These are phyloP conservation scores for Bombus haemorrhoidalis DNA, from an alignment of 1,140 invertebrate species.

Conservation along the genomic window DNA sequence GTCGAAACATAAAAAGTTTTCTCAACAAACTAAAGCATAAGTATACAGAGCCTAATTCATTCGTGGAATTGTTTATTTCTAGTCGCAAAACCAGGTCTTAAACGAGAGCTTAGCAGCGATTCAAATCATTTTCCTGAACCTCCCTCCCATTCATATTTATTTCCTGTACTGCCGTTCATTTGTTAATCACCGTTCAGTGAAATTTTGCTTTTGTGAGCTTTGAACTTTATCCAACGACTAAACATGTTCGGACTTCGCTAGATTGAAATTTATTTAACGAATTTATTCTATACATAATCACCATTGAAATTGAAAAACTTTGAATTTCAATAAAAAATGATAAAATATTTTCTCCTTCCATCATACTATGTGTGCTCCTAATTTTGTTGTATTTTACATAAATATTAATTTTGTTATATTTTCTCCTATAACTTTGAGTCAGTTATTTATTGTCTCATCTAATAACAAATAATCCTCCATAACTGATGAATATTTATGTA, in stretches of 20 bases:
- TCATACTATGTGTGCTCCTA: not conserved
- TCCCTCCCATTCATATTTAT: not conserved
- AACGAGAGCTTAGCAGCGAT: not conserved
- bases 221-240: not conserved
- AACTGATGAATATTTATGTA: not conserved
- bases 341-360: not conserved
- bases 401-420: not conserved
- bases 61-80: slow-evolving; percentile 23
- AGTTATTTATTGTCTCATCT: not conserved
- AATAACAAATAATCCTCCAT: not conserved
- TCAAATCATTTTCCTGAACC: not conserved
- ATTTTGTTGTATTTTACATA: not conserved
- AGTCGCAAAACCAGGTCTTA: not conserved
- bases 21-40: not conserved
- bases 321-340: not conserved
- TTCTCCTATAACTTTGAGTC: too few relatives aligned
- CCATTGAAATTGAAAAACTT: not conserved
- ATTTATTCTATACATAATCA: not conserved
- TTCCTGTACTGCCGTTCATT: not conserved
- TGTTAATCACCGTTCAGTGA: not conserved
- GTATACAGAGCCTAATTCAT: slow-evolving; percentile 17
- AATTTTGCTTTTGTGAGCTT: not conserved
- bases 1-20: not conserved
- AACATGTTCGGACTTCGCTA: not conserved
- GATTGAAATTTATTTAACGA: not conserved